Evolutionary conservation across 1,140 invertebrate species (phyloP).

Genomic region (Drosophila novamexicana): DNA sequence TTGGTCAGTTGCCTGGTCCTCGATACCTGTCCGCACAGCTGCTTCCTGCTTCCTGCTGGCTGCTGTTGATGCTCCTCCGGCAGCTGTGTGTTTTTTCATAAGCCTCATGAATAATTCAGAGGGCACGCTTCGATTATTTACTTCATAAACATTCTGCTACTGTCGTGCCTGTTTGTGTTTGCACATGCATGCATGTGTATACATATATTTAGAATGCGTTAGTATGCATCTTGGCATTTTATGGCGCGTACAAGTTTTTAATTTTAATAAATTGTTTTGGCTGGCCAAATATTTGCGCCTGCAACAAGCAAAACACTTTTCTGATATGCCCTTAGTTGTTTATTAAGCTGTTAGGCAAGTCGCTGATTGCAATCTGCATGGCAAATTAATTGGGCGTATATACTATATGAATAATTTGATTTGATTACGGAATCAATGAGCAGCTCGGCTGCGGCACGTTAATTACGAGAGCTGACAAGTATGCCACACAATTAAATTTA

Average conservation of each 20-base stretch:
- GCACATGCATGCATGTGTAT: neutral
- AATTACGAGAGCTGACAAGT: conserved; percentile 55
- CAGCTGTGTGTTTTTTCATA: conserved; percentile 65
- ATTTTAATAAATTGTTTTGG: conserved; percentile 73
- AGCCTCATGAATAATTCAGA: conserved; percentile 79
- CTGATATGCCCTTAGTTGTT: conserved; percentile 16
- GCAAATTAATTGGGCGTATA: conserved; percentile 50
- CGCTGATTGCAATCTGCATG: conserved; percentile 36
- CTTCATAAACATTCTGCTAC: conserved; percentile 70
- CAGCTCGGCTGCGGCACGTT: conserved; percentile 13
- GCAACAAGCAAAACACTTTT: conserved; percentile 22
- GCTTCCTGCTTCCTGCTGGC: conserved; percentile 36
- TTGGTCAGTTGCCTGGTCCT: conserved; percentile 26
- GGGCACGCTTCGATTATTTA: conserved; percentile 80
- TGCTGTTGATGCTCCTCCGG: conserved; percentile 17
- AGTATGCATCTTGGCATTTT: conserved; percentile 31
- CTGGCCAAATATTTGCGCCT: conserved; percentile 28
- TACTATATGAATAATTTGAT: conserved; percentile 46
- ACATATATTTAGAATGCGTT: conserved; percentile 1
- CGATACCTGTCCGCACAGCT: conserved; percentile 31
- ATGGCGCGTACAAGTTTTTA: conserved; percentile 60
- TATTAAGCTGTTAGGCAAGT: conserved; percentile 2
- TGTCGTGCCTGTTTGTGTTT: conserved; percentile 17
- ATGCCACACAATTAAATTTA: conserved; percentile 80
- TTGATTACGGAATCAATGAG: conserved; percentile 66